These are phyloP conservation scores for Tylochromis polylepis DNA, from an alignment of 2,113 vertebrate species.

Conservation along the genomic window DNA sequence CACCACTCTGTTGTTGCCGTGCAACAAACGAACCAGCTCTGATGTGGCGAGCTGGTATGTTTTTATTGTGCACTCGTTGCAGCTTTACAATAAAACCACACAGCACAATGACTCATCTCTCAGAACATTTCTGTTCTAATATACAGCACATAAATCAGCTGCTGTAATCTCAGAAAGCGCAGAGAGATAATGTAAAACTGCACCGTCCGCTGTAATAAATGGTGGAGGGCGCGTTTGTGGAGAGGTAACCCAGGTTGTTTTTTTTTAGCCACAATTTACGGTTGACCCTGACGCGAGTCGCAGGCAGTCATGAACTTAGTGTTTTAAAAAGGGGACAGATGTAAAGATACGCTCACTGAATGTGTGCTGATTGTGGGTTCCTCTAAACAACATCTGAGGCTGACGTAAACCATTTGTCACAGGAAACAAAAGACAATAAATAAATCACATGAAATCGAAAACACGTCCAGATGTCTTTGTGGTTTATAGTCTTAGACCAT, in stretches of 20 bases:
- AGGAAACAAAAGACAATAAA: background rate
- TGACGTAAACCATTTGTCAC: background rate
- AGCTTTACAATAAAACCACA: background rate
- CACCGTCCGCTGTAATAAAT: background rate
- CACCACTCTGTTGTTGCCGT: background rate
- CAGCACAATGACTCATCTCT: background rate
- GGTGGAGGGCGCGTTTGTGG: no score
- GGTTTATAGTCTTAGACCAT: background rate
- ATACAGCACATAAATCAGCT: background rate
- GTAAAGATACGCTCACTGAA: background rate
- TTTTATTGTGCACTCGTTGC: background rate
- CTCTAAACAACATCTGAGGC: background rate
- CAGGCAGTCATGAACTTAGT: background rate
- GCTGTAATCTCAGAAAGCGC: background rate
- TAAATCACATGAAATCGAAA: background rate
- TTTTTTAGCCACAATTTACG: background rate
- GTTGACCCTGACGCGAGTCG: background rate
- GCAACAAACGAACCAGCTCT: background rate
- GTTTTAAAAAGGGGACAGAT: background rate
- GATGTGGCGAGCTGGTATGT: background rate
- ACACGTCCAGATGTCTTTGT: background rate
- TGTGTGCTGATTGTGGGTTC: background rate
- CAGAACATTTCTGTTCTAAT: background rate
- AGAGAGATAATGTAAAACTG: background rate
- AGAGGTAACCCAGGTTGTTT: background rate